phyloP scores from a whole-genome alignment of 1,140 invertebrate species.

The Nilaparvata lugens region DNA sequence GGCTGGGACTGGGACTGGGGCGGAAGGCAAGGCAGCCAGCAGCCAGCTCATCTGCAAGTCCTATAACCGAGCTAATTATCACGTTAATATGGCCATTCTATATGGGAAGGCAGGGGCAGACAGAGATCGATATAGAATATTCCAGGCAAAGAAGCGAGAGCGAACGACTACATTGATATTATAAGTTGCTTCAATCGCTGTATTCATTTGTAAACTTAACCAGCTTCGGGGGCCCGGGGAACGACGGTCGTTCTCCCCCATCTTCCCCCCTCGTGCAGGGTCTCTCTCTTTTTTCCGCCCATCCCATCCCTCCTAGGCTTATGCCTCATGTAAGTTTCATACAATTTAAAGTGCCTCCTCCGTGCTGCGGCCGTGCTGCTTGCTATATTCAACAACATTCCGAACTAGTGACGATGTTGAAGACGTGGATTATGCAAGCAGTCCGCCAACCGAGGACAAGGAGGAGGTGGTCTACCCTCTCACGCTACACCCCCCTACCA shows the following conservation, averaged over 20 bases:
- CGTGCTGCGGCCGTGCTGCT: slow-evolving; percentile 8
- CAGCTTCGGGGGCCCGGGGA: slow-evolving; percentile 35
- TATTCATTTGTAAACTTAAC: slow-evolving; percentile 63
- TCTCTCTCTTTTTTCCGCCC: slow-evolving; percentile 13
- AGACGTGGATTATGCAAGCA: slow-evolving; percentile 25
- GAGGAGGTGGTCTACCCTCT: neutral
- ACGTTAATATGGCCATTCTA: slow-evolving; percentile 76
- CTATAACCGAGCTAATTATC: slow-evolving; percentile 82
- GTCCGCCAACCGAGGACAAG: neutral
- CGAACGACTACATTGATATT: slow-evolving; percentile 53
- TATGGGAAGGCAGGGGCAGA: slow-evolving; percentile 41
- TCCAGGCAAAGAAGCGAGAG: slow-evolving; percentile 37
- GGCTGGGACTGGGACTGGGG: neutral
- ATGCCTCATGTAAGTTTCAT: slow-evolving; percentile 35
- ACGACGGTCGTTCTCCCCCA: slow-evolving; percentile 32
- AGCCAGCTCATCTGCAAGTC: slow-evolving; percentile 70
- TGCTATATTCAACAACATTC: slow-evolving; percentile 27
- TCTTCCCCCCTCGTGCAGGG: slow-evolving; percentile 1
- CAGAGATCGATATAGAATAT: slow-evolving; percentile 22
- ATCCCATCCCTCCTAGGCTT: slow-evolving; percentile 22
- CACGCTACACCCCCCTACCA: neutral
- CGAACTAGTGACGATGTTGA: slow-evolving; percentile 11
- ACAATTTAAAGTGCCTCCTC: slow-evolving; percentile 33
- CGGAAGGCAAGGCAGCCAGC: neutral
- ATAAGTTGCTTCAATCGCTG: slow-evolving; percentile 64